phyloP scores from a whole-genome alignment of 2,888 invertebrate genomes.

The Phyto melanocephala region DNA sequence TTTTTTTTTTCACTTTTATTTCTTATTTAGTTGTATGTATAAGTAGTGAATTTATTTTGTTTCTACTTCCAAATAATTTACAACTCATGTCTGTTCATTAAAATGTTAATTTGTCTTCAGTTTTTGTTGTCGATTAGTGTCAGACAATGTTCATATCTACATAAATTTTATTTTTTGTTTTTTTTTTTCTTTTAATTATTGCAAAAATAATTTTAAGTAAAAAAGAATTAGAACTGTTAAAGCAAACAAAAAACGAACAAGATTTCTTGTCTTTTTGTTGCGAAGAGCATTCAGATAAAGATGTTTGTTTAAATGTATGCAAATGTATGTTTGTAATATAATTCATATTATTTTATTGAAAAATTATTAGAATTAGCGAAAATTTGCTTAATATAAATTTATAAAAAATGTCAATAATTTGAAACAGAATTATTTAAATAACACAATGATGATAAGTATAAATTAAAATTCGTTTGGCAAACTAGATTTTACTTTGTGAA shows the following conservation, averaged over 20 bases:
- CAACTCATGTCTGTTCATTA: constrained; percentile 49
- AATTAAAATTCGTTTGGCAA: no score
- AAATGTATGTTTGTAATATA: no score
- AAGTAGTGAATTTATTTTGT: neutral
- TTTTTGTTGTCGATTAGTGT: constrained; percentile 36
- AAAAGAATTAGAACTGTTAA: neutral
- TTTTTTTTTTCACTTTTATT: neutral
- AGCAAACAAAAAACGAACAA: neutral
- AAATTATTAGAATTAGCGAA: constrained; percentile 49
- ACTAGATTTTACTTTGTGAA: no score
- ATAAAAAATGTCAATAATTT: no score
- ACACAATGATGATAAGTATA: no score
- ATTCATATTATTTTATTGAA: constrained; percentile 38
- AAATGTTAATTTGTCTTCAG: constrained; percentile 45
- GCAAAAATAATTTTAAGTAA: neutral
- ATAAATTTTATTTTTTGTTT: no score
- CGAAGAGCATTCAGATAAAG: constrained; percentile 10
- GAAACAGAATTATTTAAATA: no score
- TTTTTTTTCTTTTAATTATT: no score
- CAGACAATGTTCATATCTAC: constrained; percentile 9
- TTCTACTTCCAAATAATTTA: constrained; percentile 30
- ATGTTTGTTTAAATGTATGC: constrained; percentile 19
- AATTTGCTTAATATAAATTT: no score
- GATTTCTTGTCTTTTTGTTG: constrained; percentile 1
- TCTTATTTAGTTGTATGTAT: constrained; percentile 19